A percentile compares a stretch with the other conserved stretches of the same genome.
These are phyloP conservation scores for Ostrea denselamellosa DNA, from an alignment of 1,140 invertebrate genomes.

Conservation along the genomic window DNA sequence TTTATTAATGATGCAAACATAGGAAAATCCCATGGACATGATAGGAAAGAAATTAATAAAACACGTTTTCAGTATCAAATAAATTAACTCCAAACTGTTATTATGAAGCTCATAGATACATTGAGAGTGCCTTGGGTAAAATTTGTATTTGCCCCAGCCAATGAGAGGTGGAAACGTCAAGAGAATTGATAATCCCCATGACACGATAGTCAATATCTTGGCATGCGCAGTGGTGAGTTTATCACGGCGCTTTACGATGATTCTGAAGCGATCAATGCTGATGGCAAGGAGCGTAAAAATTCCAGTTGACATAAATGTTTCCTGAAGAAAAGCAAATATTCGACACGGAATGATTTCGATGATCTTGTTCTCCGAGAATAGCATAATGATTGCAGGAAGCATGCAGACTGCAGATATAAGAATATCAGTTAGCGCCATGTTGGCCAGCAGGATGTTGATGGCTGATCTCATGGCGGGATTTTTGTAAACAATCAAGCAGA, in stretches of 20 bases:
- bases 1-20: slow-evolving; percentile 56
- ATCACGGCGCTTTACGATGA: slow-evolving; percentile 63
- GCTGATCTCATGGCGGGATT: slow-evolving; percentile 68
- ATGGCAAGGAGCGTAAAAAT: slow-evolving; percentile 60
- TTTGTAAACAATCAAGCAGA: slow-evolving; percentile 64
- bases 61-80: slow-evolving; percentile 47
- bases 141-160: slow-evolving; percentile 58
- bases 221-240: slow-evolving; percentile 59
- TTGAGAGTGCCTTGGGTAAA: slow-evolving; percentile 41
- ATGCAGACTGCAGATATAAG: slow-evolving; percentile 57
- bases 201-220: slow-evolving; percentile 49
- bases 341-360: slow-evolving; percentile 47
- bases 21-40: slow-evolving; percentile 57
- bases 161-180: slow-evolving; percentile 56
- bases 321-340: slow-evolving; percentile 51
- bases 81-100: slow-evolving; percentile 40
- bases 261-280: slow-evolving; percentile 64
- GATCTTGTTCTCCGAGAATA: slow-evolving; percentile 52
- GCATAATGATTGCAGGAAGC: slow-evolving; percentile 53
- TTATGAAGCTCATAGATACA: slow-evolving; percentile 41
- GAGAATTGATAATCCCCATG: slow-evolving; percentile 55
- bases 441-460: slow-evolving; percentile 66
- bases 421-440: slow-evolving; percentile 62
- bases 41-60: slow-evolving; percentile 56
- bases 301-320: slow-evolving; percentile 51